Percentiles rank a stretch among this genome's conserved stretches.
These are phyloP conservation scores for Cataglyphis rosenhaueri DNA, from an alignment of 2,888 invertebrate species.

Conservation along the genomic window DNA sequence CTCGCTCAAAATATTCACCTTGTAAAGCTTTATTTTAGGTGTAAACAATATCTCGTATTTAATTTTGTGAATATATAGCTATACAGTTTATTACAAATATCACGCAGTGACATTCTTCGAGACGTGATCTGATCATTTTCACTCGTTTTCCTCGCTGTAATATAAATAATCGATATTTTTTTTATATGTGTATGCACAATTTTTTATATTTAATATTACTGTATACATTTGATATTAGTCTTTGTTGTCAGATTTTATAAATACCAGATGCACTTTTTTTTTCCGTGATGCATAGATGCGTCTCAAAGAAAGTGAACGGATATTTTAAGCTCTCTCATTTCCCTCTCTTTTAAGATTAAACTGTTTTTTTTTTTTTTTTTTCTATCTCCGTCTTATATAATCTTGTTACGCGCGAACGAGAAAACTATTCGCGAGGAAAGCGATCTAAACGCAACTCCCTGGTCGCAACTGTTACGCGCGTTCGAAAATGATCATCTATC, in stretches of 20 bases:
- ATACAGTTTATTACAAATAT: slow-evolving; percentile 4
- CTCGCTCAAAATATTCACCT: slow-evolving; percentile 4
- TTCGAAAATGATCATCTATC: slow-evolving; percentile 74
- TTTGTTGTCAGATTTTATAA: neutral
- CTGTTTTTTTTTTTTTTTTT: neutral
- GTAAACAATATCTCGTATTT: slow-evolving; percentile 24
- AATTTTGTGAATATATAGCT: neutral
- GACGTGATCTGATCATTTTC: neutral
- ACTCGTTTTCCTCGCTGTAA: neutral
- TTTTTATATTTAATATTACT: neutral
- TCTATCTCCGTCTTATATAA: neutral
- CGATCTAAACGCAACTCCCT: slow-evolving; percentile 21
- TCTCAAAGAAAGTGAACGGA: neutral
- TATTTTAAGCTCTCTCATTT: neutral
- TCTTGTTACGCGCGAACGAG: slow-evolving; percentile 1
- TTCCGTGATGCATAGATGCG: too few relatives aligned
- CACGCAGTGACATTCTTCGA: neutral
- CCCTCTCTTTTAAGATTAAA: slow-evolving; percentile 19
- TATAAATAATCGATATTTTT: neutral
- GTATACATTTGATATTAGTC: neutral
- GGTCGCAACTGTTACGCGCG: slow-evolving; percentile 36
- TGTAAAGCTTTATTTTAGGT: slow-evolving; percentile 10
- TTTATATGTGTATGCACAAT: neutral
- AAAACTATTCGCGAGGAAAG: neutral
- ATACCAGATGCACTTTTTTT: neutral